Base-by-base conservation (phyloP, 2,113 vertebrate species). In the Aptenodytes forsteri region DNA sequence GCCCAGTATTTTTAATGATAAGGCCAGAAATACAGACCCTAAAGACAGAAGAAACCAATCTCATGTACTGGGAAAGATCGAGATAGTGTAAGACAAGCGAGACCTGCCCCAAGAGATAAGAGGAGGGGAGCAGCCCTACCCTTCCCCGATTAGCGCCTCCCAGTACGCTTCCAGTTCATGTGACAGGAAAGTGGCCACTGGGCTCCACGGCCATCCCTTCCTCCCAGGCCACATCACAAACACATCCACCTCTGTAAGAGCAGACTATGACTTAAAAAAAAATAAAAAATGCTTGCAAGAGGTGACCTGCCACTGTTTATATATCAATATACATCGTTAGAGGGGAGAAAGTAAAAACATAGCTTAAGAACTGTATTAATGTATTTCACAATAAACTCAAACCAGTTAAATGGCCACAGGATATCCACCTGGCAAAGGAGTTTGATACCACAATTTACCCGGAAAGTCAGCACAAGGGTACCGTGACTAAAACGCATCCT, bases 341-440 rank as follows among this genome's bases (percentile, higher is more conserved):
- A 91, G 72, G 76, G 67, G 30, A 91, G 44, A 92, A 97, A 92
- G 66, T 38, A 78, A 90, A 97, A 97, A 90, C 88, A 96, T 34
- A 80, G 81, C 64, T 89, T 56, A 92, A 91, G 86, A 96, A 90
- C n/a, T 50, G 46, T 34, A 69, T 47, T 61, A 69, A 89, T 49
- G 46, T 85, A 82, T 86, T 97, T 81, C 90, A 83, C 70, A 83
- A 85, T 95, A 85, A 96, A 97, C 71, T 82, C 81, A 88, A 91
- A 44, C 36, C 55, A 97, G 52, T 85, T 85, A 91, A 92, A 83
- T 79, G 56, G 81, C 67, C 40, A 90, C 73, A 65, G 87, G 79
- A 83, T 62, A 95, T 86, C 69, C 81, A 82, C 34, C 46, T 91
- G 78, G 61, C 62, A 83, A 76, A 66, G 62, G 56, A 84, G 66